These are phyloP conservation scores for Chrysomallon squamiferum DNA, from an alignment of 1,140 invertebrate genomes.

Conservation along the genomic window DNA sequence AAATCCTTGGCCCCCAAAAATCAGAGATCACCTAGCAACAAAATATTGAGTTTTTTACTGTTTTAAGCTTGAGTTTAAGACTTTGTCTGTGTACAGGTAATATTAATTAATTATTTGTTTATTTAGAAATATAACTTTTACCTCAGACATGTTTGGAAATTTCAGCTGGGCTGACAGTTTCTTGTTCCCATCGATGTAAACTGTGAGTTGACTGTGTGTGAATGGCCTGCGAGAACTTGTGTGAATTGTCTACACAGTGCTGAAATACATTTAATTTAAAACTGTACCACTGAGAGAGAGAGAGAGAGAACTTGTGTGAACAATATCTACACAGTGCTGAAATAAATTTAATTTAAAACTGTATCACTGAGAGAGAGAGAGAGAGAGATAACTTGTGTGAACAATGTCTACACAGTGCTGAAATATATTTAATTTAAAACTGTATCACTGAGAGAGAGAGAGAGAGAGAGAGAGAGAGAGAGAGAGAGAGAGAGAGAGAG, in stretches of 20 bases:
- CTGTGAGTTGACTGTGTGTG: conserved; percentile 69
- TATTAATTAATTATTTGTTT: no score
- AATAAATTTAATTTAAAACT: neutral
- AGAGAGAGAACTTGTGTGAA: neutral
- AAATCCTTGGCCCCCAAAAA: no score
- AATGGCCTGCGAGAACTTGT: conserved; percentile 70
- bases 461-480: neutral
- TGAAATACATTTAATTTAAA: conserved; percentile 26
- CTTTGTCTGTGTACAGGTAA: no score
- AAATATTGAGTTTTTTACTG: no score
- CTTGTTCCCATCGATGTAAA: conserved; percentile 72
- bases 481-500: no score
- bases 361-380: neutral
- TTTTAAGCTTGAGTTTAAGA: no score
- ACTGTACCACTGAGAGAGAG: neutral
- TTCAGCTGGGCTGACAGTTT: conserved; percentile 68
- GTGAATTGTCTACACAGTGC: conserved; percentile 71
- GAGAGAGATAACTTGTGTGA: no score
- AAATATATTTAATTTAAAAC: no score
- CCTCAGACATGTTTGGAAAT: conserved; percentile 69
- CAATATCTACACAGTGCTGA: neutral
- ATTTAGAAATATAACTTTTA: no score
- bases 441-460: neutral
- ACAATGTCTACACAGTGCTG: no score
- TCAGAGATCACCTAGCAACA: no score